Conservation (phyloP, 2,113 vertebrate genomes). For the Apeltes quadracus region DNA sequence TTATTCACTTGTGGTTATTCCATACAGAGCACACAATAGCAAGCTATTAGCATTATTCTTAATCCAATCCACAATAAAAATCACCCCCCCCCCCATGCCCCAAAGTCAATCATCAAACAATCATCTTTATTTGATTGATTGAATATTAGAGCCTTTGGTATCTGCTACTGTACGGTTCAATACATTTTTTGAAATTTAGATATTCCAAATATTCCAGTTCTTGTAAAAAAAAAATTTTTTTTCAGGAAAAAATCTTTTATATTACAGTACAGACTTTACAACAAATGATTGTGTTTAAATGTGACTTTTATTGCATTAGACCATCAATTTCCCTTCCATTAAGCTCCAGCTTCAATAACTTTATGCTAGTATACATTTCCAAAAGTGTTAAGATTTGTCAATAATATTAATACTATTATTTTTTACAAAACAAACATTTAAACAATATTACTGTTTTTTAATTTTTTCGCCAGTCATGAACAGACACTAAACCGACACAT, state of each 20-base stretch:
- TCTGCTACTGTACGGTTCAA: slow-evolving; percentile 63
- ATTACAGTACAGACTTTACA: slow-evolving; percentile 85
- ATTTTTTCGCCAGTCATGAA: slow-evolving; percentile 52
- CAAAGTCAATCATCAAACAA: slow-evolving; percentile 69
- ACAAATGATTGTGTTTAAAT: slow-evolving; percentile 78
- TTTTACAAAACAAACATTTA: slow-evolving; percentile 80
- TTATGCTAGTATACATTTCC: slow-evolving; percentile 70
- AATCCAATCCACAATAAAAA: slow-evolving; percentile 58
- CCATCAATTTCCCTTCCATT: slow-evolving; percentile 70
- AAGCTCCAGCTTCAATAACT: slow-evolving; percentile 74
- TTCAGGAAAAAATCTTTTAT: slow-evolving; percentile 77
- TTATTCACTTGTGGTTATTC: slow-evolving; percentile 85
- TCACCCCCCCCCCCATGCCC: slow-evolving; percentile 32
- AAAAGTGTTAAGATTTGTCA: slow-evolving; percentile 67
- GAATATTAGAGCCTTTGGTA: slow-evolving; percentile 54
- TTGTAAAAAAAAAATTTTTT: slow-evolving; percentile 70
- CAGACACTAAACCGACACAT: slow-evolving; percentile 56
- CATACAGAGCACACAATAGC: slow-evolving; percentile 81
- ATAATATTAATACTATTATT: slow-evolving; percentile 69
- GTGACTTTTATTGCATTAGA: slow-evolving; percentile 81
- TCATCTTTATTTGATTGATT: slow-evolving; percentile 48
- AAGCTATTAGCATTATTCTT: slow-evolving; percentile 65
- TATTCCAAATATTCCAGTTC: slow-evolving; percentile 76
- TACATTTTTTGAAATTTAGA: slow-evolving; percentile 69
- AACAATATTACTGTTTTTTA: slow-evolving; percentile 61